Conservation (phyloP, 2,113 vertebrate species). For the Motacilla alba region DNA sequence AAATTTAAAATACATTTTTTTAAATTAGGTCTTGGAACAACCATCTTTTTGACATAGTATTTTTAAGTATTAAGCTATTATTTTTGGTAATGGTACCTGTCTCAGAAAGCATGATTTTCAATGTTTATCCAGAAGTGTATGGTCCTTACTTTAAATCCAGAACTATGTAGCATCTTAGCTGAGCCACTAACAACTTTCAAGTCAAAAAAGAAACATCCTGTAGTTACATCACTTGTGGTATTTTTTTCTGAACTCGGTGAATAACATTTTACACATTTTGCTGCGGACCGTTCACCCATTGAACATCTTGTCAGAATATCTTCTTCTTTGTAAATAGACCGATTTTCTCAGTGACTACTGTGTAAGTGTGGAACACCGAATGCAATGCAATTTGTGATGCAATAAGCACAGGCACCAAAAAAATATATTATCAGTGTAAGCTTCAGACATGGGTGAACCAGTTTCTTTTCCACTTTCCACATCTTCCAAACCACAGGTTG, state of each 20-base stretch:
- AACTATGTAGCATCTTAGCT: not conserved
- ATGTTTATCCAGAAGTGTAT: not conserved
- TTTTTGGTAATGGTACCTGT: not conserved
- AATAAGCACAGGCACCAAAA: not conserved
- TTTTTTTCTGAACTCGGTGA: not conserved
- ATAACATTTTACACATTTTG: not conserved
- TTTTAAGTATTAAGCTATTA: not conserved
- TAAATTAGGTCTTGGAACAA: not conserved
- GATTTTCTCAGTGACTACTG: not conserved
- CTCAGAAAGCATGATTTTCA: not conserved
- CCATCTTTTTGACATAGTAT: not conserved
- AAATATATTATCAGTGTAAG: not conserved
- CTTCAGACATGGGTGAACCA: not conserved
- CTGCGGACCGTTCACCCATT: not conserved
- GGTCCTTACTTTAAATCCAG: not conserved
- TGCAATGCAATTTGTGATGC: not conserved
- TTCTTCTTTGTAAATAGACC: not conserved
- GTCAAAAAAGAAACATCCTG: not conserved
- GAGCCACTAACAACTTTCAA: not conserved
- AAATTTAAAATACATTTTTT: not conserved
- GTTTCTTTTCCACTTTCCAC: not conserved
- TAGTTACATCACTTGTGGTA: not conserved
- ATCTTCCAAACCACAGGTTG: not conserved
- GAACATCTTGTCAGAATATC: not conserved
- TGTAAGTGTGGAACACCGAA: not conserved